These are phyloP conservation scores for Dendrolimus pini DNA, from an alignment of 2,888 invertebrate genomes.

Conservation along the genomic window DNA sequence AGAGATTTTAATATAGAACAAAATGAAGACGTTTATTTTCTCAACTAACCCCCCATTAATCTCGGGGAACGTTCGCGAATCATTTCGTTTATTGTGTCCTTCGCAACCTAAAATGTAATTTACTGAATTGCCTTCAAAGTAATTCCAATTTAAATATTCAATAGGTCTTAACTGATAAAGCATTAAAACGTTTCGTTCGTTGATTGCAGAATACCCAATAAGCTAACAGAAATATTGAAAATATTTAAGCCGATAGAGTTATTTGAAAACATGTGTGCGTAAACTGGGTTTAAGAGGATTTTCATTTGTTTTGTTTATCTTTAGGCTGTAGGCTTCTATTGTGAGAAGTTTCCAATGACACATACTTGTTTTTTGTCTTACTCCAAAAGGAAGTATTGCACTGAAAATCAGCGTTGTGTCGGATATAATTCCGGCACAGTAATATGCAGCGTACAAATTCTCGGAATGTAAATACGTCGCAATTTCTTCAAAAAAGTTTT, in stretches of 20 bases:
- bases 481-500: too few relatives aligned
- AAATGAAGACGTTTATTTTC: neutral
- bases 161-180: conserved; percentile 44
- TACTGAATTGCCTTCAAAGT: conserved; percentile 23
- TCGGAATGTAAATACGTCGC: neutral
- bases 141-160: conserved; percentile 64
- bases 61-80: neutral
- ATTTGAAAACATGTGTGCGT: neutral
- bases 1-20: neutral
- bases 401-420: too few relatives aligned
- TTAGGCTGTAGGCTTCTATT: neutral
- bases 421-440: too few relatives aligned
- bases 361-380: neutral
- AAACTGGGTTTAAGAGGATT: neutral
- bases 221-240: conserved; percentile 1
- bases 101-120: conserved; percentile 10
- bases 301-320: neutral
- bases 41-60: neutral
- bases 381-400: neutral
- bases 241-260: conserved; percentile 1
- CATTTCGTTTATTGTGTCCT: neutral
- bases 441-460: neutral
- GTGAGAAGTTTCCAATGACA: neutral
- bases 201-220: conserved; percentile 10
- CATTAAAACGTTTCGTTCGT: conserved; percentile 41